Conservation (phyloP, 2,113 vertebrate genomes). For the Dendrocopos noguchii region DNA sequence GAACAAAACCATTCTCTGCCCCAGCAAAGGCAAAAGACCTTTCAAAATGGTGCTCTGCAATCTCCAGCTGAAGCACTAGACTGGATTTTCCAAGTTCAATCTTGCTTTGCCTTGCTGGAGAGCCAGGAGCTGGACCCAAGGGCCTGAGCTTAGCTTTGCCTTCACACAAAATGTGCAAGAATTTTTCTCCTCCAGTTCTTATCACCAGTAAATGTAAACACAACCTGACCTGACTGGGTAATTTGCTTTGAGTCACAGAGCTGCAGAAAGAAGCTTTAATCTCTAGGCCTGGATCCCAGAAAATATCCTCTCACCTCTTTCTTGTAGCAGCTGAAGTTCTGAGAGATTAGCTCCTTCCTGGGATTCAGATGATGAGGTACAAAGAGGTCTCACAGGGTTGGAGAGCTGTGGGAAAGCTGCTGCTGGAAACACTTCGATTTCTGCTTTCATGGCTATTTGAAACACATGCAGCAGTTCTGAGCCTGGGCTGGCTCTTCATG, state of each 20-base stretch:
- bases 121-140: neutral
- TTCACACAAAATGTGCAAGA: rapidly evolving
- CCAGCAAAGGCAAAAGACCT: neutral
- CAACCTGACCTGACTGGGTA: neutral
- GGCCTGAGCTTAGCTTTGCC: neutral
- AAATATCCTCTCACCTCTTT: neutral
- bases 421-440: neutral
- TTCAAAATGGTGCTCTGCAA: neutral
- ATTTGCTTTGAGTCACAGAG: neutral
- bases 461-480: rapidly evolving
- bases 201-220: neutral
- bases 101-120: neutral
- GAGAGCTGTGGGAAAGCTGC: neutral
- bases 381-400: rapidly evolving
- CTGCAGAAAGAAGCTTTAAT: neutral
- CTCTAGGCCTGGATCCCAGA: neutral
- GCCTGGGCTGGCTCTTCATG: neutral
- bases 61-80: neutral
- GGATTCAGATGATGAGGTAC: neutral
- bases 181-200: neutral
- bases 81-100: neutral
- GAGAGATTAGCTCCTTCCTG: neutral
- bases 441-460: neutral
- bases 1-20: rapidly evolving
- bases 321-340: neutral